Evolutionary conservation across 2,797 vertebrate species (phyloP).

Genomic region (Peromyscus eremicus): DNA sequence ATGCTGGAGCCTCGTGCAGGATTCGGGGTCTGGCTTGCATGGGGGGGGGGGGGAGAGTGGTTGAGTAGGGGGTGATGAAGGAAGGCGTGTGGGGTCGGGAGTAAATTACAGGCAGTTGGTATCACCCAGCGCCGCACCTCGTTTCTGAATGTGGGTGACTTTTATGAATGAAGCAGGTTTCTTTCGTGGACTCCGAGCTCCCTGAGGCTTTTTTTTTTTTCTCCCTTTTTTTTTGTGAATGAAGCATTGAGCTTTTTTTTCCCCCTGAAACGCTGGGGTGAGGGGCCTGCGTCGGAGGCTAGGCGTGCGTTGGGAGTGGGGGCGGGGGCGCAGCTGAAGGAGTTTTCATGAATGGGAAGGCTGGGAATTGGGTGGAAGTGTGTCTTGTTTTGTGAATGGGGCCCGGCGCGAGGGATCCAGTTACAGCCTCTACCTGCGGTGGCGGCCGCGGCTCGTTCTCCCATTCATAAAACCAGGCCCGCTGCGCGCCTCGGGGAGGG

Average conservation of each 20-base stretch:
- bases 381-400: slow-evolving; percentile 89
- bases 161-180: slow-evolving; percentile 87
- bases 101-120: slow-evolving; percentile 19
- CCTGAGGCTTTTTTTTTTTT: slow-evolving; percentile 62
- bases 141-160: slow-evolving; percentile 84
- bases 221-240: slow-evolving; percentile 79
- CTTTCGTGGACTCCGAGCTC: slow-evolving; percentile 69
- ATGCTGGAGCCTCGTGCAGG: slow-evolving; percentile 20
- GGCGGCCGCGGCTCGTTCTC: slow-evolving; percentile 79
- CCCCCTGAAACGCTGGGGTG: slow-evolving; percentile 77
- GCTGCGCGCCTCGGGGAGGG: slow-evolving; percentile 82
- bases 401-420: slow-evolving; percentile 85
- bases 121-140: slow-evolving; percentile 49
- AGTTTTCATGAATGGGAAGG: slow-evolving; percentile 88
- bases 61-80: background rate
- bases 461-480: slow-evolving; percentile 86
- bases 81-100: background rate
- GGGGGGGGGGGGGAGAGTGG: background rate
- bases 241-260: slow-evolving; percentile 77
- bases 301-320: slow-evolving; percentile 78
- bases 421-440: slow-evolving; percentile 87
- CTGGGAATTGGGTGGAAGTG: slow-evolving; percentile 87
- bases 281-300: slow-evolving; percentile 83
- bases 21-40: slow-evolving; percentile 42
- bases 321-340: slow-evolving; percentile 81